phyloP scores from a whole-genome alignment of 64 coral and sea anemone species.

The Montipora capricornis region DNA sequence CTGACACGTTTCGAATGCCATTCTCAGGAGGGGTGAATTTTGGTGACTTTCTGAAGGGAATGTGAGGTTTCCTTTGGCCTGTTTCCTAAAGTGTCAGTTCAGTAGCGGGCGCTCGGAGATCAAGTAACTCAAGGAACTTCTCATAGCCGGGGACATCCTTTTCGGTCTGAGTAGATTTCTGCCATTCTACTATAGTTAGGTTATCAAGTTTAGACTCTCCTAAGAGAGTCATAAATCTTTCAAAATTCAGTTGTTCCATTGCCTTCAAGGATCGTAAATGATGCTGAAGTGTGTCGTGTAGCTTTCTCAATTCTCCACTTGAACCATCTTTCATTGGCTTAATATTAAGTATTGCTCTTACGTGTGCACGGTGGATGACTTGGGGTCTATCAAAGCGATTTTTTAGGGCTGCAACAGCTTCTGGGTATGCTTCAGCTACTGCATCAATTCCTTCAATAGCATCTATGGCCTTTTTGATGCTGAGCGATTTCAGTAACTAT shows the following conservation, averaged over 20 bases:
- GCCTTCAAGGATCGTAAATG: conserved; percentile 57
- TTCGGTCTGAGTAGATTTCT: conserved; percentile 36
- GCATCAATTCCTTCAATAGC: conserved; percentile 67
- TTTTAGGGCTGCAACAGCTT: conserved; percentile 57
- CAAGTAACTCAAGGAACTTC: conserved; percentile 51
- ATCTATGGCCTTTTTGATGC: conserved; percentile 58
- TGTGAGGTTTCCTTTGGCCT: neutral
- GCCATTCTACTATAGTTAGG: conserved; percentile 51
- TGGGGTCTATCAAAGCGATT: conserved; percentile 32
- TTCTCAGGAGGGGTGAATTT: neutral
- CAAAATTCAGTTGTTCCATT: conserved; percentile 42
- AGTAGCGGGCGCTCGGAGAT: conserved; percentile 45
- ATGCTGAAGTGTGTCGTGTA: conserved; percentile 60
- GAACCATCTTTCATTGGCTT: conserved; percentile 55
- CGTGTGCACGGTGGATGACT: conserved; percentile 35
- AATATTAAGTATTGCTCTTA: conserved; percentile 38
- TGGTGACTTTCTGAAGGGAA: neutral
- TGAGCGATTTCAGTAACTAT: neutral
- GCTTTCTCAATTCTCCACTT: conserved; percentile 30
- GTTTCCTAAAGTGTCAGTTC: neutral
- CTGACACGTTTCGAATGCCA: neutral
- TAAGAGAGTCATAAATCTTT: conserved; percentile 43
- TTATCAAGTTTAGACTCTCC: conserved; percentile 27
- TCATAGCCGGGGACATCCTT: conserved; percentile 14
- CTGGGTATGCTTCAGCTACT: conserved; percentile 50